Evolutionary conservation across 2,113 vertebrate genomes (phyloP).

Genomic region (Pogona vitticeps): DNA sequence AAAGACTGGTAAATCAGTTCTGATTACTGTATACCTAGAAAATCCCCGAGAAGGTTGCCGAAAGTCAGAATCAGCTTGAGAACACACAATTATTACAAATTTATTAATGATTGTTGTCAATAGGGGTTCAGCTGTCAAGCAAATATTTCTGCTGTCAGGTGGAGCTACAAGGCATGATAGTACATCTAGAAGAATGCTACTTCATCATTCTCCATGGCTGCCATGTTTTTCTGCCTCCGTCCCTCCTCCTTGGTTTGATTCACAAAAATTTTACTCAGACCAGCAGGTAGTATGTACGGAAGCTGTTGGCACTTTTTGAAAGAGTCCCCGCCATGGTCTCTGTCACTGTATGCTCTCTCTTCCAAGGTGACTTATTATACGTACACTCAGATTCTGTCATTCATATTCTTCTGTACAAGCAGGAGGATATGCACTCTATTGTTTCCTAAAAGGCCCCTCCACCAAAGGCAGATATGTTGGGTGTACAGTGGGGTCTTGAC

Average conservation of each 20-base stretch:
- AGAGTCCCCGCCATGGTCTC: background rate
- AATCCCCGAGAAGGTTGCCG: too few species aligned
- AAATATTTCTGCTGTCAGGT: background rate
- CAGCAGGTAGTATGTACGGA: background rate
- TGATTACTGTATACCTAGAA: too few species aligned
- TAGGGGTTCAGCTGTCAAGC: background rate
- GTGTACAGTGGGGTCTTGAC: too few species aligned
- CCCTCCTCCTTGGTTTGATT: too few species aligned
- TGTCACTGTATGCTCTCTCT: background rate
- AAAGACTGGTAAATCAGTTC: too few species aligned
- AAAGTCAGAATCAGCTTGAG: too few species aligned
- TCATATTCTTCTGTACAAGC: background rate
- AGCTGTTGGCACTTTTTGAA: background rate
- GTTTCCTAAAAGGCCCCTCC: too few species aligned
- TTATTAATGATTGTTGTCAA: too few species aligned
- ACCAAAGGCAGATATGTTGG: too few species aligned
- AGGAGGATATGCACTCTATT: too few species aligned
- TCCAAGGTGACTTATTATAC: background rate
- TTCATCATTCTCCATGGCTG: background rate
- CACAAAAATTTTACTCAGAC: background rate
- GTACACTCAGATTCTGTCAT: background rate
- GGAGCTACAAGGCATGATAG: background rate
- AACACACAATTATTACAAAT: too few species aligned
- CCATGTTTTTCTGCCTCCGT: too few species aligned
- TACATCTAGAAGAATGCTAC: background rate